Conservation (phyloP, 2,113 vertebrate species). For the Arizona elegans region DNA sequence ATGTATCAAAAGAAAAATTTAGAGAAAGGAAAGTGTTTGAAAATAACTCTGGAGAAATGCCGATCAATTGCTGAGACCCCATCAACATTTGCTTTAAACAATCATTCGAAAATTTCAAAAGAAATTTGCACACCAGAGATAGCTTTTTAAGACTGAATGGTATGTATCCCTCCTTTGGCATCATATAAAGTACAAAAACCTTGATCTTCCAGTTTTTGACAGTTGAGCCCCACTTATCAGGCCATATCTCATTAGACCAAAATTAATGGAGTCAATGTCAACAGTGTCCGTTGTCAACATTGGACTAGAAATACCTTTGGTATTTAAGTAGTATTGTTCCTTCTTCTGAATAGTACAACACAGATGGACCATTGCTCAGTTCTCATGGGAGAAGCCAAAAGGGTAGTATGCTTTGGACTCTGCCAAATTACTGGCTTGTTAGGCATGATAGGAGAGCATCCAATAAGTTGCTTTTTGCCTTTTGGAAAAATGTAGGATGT, state of each 20-base stretch:
- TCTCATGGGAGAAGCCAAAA: background rate
- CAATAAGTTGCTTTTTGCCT: background rate
- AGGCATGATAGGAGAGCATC: background rate
- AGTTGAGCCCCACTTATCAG: background rate
- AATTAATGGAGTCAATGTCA: background rate
- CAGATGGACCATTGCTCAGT: background rate
- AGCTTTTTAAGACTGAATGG: constrained; percentile 18
- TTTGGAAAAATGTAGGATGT: background rate
- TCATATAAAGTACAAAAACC: background rate
- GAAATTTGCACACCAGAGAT: accelerated
- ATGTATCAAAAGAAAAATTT: constrained; percentile 5
- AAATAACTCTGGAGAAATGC: constrained; percentile 23
- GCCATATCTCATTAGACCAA: background rate
- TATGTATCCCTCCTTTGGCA: background rate
- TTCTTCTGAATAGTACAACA: background rate
- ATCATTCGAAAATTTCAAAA: constrained; percentile 12
- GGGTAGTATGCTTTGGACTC: background rate
- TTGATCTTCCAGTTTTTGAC: too few species aligned
- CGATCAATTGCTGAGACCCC: background rate
- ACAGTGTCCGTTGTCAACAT: background rate
- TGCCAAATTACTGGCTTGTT: background rate
- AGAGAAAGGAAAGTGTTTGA: constrained; percentile 15
- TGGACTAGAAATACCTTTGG: background rate
- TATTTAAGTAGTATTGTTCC: background rate
- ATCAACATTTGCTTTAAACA: constrained; percentile 18